Evolutionary conservation across 64 coral and sea anemone genomes (phyloP), one percentile per base, ranked within the genome.

Genomic region (Dendrophyllia cribrosa): DNA sequence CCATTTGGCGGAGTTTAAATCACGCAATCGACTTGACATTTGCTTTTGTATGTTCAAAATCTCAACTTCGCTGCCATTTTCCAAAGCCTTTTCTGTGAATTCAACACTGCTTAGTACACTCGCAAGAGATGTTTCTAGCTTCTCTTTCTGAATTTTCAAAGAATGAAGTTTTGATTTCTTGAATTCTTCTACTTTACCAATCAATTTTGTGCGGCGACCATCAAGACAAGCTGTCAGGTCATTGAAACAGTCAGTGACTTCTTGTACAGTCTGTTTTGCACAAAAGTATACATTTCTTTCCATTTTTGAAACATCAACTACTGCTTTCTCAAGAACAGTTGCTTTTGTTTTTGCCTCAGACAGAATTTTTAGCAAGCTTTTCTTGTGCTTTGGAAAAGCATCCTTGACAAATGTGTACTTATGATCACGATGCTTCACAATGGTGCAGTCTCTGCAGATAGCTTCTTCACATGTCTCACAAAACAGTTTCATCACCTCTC

Each of bases 401-500:
- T 96, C 94, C 47, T 89, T 88, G 22, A 92, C 90, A 69, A 88
- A 96, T 45, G 79, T 92, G 58, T 88, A 96, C 58, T 78, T 92
- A 76, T 96, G 94, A 68, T 96, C 92, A 67, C 90, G 77, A 81
- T 96, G 94, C 50, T 96, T 86, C 0, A 59, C 43, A 51, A 82
- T 91, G 5, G 94, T 96, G 20, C 94, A 96, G 70, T 96, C 94
- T 14, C 92, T 53, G 44, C 94, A 96, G 58, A 96, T 96, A 19
- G 78, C 90, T 26, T 92, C 90, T 7, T 96, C 90, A 50, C 94
- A 96, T 23, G 84, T 96, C 69, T 92, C 86, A 60, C 94, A 96
- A 75, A 96, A 96, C 43, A 92, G 88, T 47, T 92, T 96, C 59
- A 96, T 43, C 1, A 60, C 56, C 69, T 96, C 94, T 5, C 53